Evolutionary conservation across 2,888 invertebrate genomes (phyloP).

Genomic region (Zhuqinia jingwanae): DNA sequence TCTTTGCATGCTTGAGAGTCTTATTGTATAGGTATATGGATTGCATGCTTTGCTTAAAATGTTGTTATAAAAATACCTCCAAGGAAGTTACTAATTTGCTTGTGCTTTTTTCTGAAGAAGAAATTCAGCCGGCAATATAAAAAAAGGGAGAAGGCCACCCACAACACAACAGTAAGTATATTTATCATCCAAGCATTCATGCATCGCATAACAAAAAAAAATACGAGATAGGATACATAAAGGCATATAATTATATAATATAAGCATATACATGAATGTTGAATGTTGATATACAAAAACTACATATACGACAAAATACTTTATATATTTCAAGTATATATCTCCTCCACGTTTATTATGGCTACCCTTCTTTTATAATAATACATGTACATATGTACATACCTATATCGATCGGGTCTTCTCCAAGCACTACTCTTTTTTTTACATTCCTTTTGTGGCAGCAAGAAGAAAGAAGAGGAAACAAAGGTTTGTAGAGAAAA

Average conservation of each 20-base stretch:
- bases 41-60: slow-evolving; percentile 23
- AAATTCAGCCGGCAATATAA: slow-evolving; percentile 24
- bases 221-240: background rate
- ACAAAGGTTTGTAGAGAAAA: background rate
- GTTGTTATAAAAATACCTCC: slow-evolving; percentile 32
- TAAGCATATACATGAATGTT: background rate
- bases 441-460: slow-evolving; percentile 3
- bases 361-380: no score
- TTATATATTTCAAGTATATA: no score
- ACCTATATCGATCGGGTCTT: slow-evolving; percentile 56
- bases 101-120: slow-evolving; percentile 35
- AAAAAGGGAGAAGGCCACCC: slow-evolving; percentile 46
- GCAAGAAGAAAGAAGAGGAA: slow-evolving; percentile 18
- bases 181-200: no score
- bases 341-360: no score
- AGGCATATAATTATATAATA: background rate
- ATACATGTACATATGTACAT: background rate
- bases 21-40: no score
- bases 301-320: background rate
- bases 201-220: no score
- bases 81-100: slow-evolving; percentile 51
- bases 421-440: slow-evolving; percentile 31
- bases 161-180: slow-evolving; percentile 23
- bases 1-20: background rate
- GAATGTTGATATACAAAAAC: background rate